These are phyloP conservation scores for Psilopogon haemacephalus DNA, from an alignment of 2,113 vertebrate species.

Conservation along the genomic window DNA sequence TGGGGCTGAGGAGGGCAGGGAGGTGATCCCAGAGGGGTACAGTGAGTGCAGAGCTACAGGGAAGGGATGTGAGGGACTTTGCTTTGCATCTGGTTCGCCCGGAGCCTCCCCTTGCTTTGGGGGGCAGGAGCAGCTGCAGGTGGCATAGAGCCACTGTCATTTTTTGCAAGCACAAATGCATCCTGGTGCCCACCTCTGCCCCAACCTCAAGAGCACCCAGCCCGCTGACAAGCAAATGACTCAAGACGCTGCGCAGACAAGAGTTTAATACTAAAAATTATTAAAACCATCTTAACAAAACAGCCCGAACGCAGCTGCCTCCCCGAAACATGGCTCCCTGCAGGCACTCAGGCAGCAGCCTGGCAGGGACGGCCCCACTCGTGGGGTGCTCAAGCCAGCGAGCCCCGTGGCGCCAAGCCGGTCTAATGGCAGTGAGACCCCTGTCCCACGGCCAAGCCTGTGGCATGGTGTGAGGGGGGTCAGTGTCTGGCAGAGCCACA, in stretches of 20 bases:
- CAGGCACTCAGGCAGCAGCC: neutral
- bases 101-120: rapidly evolving
- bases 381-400: rapidly evolving
- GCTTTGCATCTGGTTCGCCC: rapidly evolving
- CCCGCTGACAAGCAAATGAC: neutral
- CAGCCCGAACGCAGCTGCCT: neutral
- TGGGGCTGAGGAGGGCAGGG: neutral
- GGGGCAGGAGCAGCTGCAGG: neutral
- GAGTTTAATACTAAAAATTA: constrained; percentile 73
- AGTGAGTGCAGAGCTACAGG: neutral
- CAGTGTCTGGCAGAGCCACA: neutral
- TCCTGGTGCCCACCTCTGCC: neutral
- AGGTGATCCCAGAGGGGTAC: rapidly evolving
- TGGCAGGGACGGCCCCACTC: neutral
- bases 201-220: neutral
- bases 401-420: neutral
- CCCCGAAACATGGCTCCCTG: neutral
- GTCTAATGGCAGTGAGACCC: neutral
- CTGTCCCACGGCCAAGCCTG: rapidly evolving
- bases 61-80: neutral
- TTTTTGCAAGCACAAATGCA: neutral
- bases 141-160: neutral
- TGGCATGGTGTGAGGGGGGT: rapidly evolving
- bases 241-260: neutral
- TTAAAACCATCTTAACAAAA: constrained; percentile 71